phyloP scores from a whole-genome alignment of 2,888 invertebrate genomes.

The Yponomeuta plumbellus region DNA sequence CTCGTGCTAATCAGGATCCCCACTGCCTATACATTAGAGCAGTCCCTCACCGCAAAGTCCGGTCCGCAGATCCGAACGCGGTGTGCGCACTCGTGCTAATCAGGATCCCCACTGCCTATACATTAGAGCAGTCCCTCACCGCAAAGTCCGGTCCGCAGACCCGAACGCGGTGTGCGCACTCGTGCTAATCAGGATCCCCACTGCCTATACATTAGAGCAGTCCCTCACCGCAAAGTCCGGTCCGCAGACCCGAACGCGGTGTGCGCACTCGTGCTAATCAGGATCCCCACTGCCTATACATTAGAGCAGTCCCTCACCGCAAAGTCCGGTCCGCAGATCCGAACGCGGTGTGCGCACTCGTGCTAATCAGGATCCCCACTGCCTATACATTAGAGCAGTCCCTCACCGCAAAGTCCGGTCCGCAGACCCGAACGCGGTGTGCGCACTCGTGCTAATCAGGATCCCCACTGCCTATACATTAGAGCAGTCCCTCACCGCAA shows the following conservation, averaged over 20 bases:
- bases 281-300: too few relatives aligned
- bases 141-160: constrained; percentile 59
- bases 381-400: too few relatives aligned
- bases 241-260: constrained; percentile 85
- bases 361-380: constrained; percentile 72
- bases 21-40: too few relatives aligned
- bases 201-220: too few relatives aligned
- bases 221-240: constrained; percentile 14
- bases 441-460: too few relatives aligned
- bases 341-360: constrained; percentile 79
- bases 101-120: too few relatives aligned
- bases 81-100: constrained; percentile 81
- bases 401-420: too few relatives aligned
- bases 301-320: too few relatives aligned
- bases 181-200: constrained; percentile 75
- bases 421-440: too few relatives aligned
- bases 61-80: constrained; percentile 82
- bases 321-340: constrained; percentile 75
- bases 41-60: constrained; percentile 14
- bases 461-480: too few relatives aligned
- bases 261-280: constrained; percentile 79
- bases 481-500: too few relatives aligned
- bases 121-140: too few relatives aligned
- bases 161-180: constrained; percentile 82
- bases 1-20: constrained; percentile 77